Evolutionary conservation across 1,140 invertebrate species (phyloP), one percentile per base, ranked within the genome.

Genomic region (Tetramorium parvispinum): DNA sequence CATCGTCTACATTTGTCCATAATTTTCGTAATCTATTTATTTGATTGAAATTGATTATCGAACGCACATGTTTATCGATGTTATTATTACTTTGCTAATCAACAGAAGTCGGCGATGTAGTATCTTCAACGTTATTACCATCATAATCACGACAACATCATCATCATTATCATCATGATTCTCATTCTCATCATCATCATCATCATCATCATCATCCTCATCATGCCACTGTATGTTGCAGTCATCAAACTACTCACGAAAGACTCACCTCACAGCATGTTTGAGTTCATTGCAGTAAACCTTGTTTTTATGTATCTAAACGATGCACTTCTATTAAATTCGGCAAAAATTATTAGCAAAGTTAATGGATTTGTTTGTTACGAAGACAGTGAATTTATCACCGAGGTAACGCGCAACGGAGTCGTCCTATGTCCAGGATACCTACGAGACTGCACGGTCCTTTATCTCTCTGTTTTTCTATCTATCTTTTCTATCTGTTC

Each of bases 371-470:
- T 70, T 37, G 8, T 81, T 21, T 32, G 63, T 55, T 43, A 53
- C 13, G n/a, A 53, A 40, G 63, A 53, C 32, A 68, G n/a, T n/a
- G 21, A 70, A 71, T 57, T 16, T 24, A 37, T 73, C 79, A 49
- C 53, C 68, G 79, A 83, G 70, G 43, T 83, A 83, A 83, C 40
- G 75, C 24, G 79, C 68, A 83, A 73, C 66, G 78, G 78, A 43
- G 40, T 46, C 49, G 16, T 71, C 70, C 53, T 55, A 91, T 61
- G 81, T 89, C 78, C 86, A 77, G 90, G 92, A 92, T 92, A 89
- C 92, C 57, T 91, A 87, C 90, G 90, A 92, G 90, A 92, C 87
- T 90, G 75, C 85, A 78, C 61, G 88, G 88, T 85, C 88, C 86
- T 88, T 81, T 81, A 24, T 86, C 65, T 85, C 73, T 86, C 78